Base-by-base conservation (phyloP, 2,113 vertebrate species). In the Manacus vitellinus region DNA sequence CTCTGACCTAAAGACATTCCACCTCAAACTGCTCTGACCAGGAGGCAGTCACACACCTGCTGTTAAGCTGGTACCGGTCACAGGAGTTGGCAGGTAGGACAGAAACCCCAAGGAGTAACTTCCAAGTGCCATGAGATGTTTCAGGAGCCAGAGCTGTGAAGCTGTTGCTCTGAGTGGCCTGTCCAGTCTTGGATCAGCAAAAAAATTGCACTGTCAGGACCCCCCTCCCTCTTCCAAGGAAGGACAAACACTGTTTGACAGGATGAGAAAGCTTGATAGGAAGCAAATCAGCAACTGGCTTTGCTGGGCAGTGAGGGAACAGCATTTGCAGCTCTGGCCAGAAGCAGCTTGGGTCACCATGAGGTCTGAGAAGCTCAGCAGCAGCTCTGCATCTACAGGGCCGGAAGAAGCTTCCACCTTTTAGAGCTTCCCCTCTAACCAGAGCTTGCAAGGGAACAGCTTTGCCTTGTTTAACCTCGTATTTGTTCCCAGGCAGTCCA, bases 21-120 rank as follows among this genome's bases (percentile, higher is more conserved):
- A 33, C 56, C 61, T 37, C 43, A 30, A 67, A 14, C 0, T 28
- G 44, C 8, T 63, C 20, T n/a, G 35, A 58, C 15, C 66, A 79
- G 62, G 12, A 58, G 55, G n/a, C 16, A 44, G 27, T 3, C 12
- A 5, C n/a, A 44, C 59, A 7, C 14, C 41, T 22, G 4, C 78
- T 22, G 17, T 30, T 28, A 8, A 43, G n/a, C 6, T 8, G 2
- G 22, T 1, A 70, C 10, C 5, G 0, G 2, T 28, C 46, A 7
- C 30, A 3, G 8, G 47, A 63, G 41, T 21, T 12, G 46, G 37
- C 12, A 20, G 54, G 33, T 3, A 31, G 35, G 33, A 55, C 17
- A 58, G 82, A 68, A 58, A 22, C 18, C 12, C 12, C 0, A 1
- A 72, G 39, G 23, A 72, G 13, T 2, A 9, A n/a, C 12, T 19